Evolutionary conservation across 1,140 invertebrate species (phyloP).

Genomic region (Drosophila mayri): DNA sequence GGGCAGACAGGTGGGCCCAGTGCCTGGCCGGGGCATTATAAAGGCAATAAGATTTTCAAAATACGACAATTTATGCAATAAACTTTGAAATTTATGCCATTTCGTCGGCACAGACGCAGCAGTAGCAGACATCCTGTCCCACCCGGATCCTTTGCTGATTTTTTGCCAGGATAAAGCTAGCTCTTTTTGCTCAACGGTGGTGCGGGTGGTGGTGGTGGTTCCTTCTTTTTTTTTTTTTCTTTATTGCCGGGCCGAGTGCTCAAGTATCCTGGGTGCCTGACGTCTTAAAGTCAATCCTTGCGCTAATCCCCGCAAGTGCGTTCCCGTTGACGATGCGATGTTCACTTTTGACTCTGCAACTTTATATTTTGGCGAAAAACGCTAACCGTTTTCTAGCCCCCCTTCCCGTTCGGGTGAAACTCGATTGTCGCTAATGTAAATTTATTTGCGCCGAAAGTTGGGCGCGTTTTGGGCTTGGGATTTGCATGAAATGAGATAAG

Average conservation of each 20-base stretch:
- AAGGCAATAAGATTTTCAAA: conserved; percentile 84
- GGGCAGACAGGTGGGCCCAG: conserved; percentile 54
- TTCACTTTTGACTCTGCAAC: conserved; percentile 65
- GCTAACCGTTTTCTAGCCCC: conserved; percentile 9
- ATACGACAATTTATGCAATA: conserved; percentile 84
- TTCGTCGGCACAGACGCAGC: conserved; percentile 52
- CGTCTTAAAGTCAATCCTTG: conserved; percentile 77
- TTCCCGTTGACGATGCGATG: conserved; percentile 31
- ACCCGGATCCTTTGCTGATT: conserved; percentile 13
- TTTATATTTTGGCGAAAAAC: conserved; percentile 22
- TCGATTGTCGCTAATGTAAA: conserved; percentile 68
- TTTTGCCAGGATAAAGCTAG: conserved; percentile 34
- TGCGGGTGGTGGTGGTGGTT: conserved; percentile 7
- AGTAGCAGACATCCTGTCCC: conserved; percentile 22
- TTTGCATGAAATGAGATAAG: conserved; percentile 65
- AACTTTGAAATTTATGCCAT: conserved; percentile 82
- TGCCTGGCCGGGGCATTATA: conserved; percentile 68
- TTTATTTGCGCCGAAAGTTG: conserved; percentile 58
- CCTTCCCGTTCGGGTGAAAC: conserved; percentile 19
- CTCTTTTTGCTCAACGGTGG: conserved; percentile 28
- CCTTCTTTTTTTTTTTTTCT: conserved; percentile 31
- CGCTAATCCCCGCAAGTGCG: conserved; percentile 75
- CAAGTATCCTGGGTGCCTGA: conserved; percentile 55
- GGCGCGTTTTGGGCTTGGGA: conserved; percentile 38
- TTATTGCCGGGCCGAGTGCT: conserved; percentile 60